These are phyloP conservation scores for Heterodera carotae DNA, from an alignment of 1,140 invertebrate genomes.

Conservation along the genomic window DNA sequence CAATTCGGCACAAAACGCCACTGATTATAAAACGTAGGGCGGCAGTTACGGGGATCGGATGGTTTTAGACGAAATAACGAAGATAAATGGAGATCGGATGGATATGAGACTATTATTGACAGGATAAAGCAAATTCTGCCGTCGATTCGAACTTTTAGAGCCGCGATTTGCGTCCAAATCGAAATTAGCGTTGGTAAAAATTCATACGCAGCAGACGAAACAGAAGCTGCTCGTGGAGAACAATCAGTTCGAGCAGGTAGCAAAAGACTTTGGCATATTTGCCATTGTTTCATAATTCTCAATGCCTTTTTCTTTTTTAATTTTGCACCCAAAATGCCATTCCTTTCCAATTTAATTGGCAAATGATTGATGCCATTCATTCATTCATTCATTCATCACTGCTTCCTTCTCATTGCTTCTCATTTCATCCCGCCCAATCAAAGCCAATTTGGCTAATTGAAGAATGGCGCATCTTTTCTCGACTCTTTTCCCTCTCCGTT, in stretches of 20 bases:
- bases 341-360: not conserved
- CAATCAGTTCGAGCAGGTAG: not conserved
- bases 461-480: not conserved
- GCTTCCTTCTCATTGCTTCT: not conserved
- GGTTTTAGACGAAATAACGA: too few species aligned
- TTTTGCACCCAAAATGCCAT: not conserved
- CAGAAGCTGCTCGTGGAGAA: conserved; percentile 5
- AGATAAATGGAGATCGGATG: too few species aligned
- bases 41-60: not conserved
- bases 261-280: not conserved
- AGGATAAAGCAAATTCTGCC: not conserved
- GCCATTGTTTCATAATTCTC: too few species aligned
- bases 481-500: too few species aligned
- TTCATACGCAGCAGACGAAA: not conserved
- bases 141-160: not conserved
- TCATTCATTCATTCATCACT: not conserved
- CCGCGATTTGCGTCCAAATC: not conserved
- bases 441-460: not conserved
- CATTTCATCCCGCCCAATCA: not conserved
- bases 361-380: not conserved
- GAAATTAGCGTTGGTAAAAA: not conserved
- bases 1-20: not conserved
- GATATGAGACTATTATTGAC: too few species aligned
- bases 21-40: not conserved
- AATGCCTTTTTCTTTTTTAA: too few species aligned